A percentile compares a stretch with the other conserved stretches of the same genome.
These are phyloP conservation scores for Melopsittacus undulatus DNA, from an alignment of 2,797 vertebrate genomes.

Conservation along the genomic window DNA sequence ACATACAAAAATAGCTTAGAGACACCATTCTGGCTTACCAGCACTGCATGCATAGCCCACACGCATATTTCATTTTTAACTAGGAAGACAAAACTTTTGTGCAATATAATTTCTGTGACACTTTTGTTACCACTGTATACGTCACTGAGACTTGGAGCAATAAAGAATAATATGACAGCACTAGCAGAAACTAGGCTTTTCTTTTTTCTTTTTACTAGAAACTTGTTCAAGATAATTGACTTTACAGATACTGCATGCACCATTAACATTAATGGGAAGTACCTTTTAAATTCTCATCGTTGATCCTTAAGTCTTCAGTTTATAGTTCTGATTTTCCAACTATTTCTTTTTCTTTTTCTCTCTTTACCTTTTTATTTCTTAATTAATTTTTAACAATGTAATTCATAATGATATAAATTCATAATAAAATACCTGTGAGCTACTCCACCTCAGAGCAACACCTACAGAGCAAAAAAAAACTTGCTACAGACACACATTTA, in stretches of 20 bases:
- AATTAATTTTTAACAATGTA: not conserved
- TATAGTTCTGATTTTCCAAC: not conserved
- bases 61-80: slow-evolving; percentile 35
- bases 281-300: not conserved
- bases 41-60: slow-evolving; percentile 20
- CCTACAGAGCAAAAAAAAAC: not conserved
- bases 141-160: not conserved
- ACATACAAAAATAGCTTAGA: slow-evolving; percentile 56
- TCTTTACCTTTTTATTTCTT: not conserved
- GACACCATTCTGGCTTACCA: slow-evolving; percentile 35
- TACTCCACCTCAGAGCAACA: not conserved
- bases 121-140: not conserved
- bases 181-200: not conserved
- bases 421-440: not conserved
- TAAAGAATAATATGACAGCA: not conserved
- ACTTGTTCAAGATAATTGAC: not conserved
- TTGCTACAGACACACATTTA: not conserved
- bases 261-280: not conserved
- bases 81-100: slow-evolving; percentile 5
- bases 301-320: not conserved
- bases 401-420: not conserved
- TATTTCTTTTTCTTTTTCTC: not conserved
- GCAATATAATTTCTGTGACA: not conserved
- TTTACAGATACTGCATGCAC: not conserved
- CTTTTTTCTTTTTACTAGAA: not conserved